A percentile compares a stretch with the other conserved stretches of the same genome.
These are phyloP conservation scores for Micrasema minimum DNA, from an alignment of 1,140 invertebrate species.

Conservation along the genomic window DNA sequence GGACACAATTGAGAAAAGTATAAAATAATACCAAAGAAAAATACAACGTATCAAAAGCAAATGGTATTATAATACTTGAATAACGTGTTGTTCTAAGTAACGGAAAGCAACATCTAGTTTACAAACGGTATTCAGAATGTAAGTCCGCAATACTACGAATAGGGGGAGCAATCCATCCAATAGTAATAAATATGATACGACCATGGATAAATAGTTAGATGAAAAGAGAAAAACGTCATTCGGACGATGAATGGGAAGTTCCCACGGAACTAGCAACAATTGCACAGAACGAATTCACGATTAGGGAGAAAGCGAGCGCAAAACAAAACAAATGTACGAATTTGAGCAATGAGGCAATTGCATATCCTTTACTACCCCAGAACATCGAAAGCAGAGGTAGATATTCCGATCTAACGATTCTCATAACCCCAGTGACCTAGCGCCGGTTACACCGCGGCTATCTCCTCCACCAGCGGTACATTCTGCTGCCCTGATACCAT, in stretches of 20 bases:
- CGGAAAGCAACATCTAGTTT: constrained; percentile 16
- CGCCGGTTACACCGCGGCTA: constrained; percentile 39
- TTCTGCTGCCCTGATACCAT: constrained; percentile 49
- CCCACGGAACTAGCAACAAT: constrained; percentile 27
- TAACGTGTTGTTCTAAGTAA: constrained; percentile 8
- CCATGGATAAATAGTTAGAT: not conserved
- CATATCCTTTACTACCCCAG: constrained; percentile 17
- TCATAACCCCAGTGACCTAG: constrained; percentile 49
- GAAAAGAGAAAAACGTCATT: constrained; percentile 9
- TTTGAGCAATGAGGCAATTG: constrained; percentile 41
- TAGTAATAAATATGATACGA: no score
- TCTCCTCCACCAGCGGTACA: constrained; percentile 34
- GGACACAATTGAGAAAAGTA: no score
- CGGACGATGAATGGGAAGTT: constrained; percentile 27
- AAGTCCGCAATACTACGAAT: no score
- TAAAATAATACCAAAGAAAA: no score
- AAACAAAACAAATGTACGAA: constrained; percentile 38
- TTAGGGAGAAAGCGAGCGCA: constrained; percentile 25
- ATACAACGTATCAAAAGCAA: no score
- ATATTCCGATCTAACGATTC: constrained; percentile 52
- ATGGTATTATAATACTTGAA: not conserved
- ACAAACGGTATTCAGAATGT: not conserved
- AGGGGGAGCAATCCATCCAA: no score
- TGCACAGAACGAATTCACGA: constrained; percentile 31
- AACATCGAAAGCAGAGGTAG: constrained; percentile 35